These are phyloP conservation scores for Talpa occidentalis DNA, from an alignment of 2,113 vertebrate genomes.

Conservation along the genomic window DNA sequence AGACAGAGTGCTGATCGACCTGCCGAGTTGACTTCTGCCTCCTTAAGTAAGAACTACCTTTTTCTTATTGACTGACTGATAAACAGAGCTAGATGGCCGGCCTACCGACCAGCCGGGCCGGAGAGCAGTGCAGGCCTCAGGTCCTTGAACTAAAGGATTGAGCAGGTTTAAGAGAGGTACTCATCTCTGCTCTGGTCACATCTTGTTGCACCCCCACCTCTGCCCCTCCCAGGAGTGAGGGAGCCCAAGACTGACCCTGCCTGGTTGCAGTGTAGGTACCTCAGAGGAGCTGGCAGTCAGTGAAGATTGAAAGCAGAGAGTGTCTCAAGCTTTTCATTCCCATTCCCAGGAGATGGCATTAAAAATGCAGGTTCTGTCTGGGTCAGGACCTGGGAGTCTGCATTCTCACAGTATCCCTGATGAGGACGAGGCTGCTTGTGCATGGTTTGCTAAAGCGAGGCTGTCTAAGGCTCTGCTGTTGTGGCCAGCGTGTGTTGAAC, in stretches of 20 bases:
- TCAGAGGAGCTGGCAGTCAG: background rate
- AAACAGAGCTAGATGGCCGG: slow-evolving; percentile 81
- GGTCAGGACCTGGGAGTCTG: background rate
- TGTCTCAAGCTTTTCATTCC: background rate
- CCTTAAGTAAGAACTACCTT: slow-evolving; percentile 95
- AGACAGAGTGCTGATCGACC: slow-evolving; percentile 99
- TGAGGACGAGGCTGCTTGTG: fast-evolving
- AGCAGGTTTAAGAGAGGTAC: background rate
- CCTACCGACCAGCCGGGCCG: slow-evolving; percentile 46
- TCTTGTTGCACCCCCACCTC: fast-evolving
- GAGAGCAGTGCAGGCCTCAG: slow-evolving; percentile 34
- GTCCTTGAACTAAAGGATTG: background rate
- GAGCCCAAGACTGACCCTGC: background rate
- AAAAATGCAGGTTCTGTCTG: background rate
- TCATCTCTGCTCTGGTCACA: background rate
- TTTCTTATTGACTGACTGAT: slow-evolving; percentile 92
- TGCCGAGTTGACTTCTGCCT: slow-evolving; percentile 98
- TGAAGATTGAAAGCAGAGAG: background rate
- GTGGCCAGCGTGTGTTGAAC: fast-evolving
- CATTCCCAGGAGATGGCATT: background rate
- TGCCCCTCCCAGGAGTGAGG: background rate
- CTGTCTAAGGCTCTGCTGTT: too few species aligned
- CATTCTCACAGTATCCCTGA: background rate
- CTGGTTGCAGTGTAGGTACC: background rate
- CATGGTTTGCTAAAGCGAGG: background rate